Conservation (phyloP, 2,888 invertebrate species). For the Gymnosoma rotundatum region DNA sequence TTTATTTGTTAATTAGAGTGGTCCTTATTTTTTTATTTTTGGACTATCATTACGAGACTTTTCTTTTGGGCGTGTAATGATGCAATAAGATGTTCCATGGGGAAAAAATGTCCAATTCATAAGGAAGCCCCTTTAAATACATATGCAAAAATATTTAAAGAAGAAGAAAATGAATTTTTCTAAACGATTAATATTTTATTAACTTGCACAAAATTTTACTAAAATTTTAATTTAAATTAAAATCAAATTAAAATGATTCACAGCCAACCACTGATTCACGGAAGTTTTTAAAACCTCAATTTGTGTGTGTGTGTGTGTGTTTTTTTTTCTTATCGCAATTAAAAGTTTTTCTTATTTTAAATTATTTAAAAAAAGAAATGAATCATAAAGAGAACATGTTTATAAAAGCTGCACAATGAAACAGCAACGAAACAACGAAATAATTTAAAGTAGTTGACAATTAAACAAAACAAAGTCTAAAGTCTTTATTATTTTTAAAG, state of each 20-base stretch:
- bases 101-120: too few species aligned
- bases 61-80: too few species aligned
- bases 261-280: slow-evolving; percentile 35
- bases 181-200: too few species aligned
- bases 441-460: slow-evolving; percentile 5
- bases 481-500: slow-evolving; percentile 9
- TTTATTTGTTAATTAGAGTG: too few species aligned
- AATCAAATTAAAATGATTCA: slow-evolving; percentile 48
- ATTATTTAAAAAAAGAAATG: slow-evolving; percentile 22
- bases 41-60: too few species aligned
- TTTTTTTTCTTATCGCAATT: slow-evolving; percentile 48
- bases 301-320: too few species aligned
- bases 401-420: slow-evolving; percentile 30
- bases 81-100: too few species aligned
- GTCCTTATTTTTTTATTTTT: too few species aligned
- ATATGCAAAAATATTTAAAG: too few species aligned
- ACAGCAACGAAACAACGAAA: slow-evolving; percentile 21
- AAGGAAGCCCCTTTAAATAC: too few species aligned
- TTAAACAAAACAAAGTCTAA: slow-evolving; percentile 13
- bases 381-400: slow-evolving; percentile 13
- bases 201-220: too few species aligned
- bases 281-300: slow-evolving; percentile 55
- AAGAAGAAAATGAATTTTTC: too few species aligned
- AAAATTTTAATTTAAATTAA: background rate
- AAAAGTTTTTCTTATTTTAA: slow-evolving; percentile 28